These are phyloP conservation scores for Pseudorhiza aurosa DNA, from an alignment of 30 jellyfish, hydroid and myxozoan genomes.

Conservation along the genomic window DNA sequence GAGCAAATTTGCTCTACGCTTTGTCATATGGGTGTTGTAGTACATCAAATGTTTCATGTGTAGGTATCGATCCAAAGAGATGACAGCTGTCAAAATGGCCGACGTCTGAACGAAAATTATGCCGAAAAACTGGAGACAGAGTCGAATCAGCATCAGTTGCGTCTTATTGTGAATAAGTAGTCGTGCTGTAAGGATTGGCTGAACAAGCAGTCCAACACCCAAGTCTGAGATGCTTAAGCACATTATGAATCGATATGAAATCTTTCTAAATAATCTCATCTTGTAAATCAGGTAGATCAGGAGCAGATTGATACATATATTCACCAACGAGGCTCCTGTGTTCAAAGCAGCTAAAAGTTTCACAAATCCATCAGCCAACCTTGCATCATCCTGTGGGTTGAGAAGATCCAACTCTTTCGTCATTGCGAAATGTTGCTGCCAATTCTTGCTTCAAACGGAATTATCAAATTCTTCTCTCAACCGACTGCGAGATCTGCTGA, in stretches of 20 bases:
- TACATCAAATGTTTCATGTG: constrained; percentile 32
- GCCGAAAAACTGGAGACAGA: neutral
- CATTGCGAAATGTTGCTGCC: no score
- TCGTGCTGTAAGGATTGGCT: constrained; percentile 27
- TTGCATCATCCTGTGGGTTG: neutral
- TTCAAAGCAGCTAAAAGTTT: neutral
- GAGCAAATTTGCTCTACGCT: constrained; percentile 3
- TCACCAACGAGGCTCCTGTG: constrained; percentile 21
- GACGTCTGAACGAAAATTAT: constrained; percentile 10
- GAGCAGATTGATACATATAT: neutral
- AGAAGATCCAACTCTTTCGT: neutral
- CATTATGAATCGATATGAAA: constrained; percentile 6
- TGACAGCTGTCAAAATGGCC: constrained; percentile 10
- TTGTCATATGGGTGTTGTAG: constrained; percentile 31
- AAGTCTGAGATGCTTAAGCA: constrained; percentile 26
- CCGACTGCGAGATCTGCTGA: no score
- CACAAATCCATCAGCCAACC: neutral
- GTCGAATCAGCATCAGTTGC: neutral
- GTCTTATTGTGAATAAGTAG: neutral
- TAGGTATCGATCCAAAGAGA: constrained; percentile 15
- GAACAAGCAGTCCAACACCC: constrained; percentile 17
- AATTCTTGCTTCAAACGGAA: no score
- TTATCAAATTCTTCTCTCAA: no score
- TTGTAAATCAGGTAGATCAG: neutral
- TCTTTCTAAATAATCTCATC: constrained; percentile 1